Evolutionary conservation across 2,113 vertebrate genomes (phyloP), one percentile per base, ranked within the genome.

Genomic region (Bos indicus): DNA sequence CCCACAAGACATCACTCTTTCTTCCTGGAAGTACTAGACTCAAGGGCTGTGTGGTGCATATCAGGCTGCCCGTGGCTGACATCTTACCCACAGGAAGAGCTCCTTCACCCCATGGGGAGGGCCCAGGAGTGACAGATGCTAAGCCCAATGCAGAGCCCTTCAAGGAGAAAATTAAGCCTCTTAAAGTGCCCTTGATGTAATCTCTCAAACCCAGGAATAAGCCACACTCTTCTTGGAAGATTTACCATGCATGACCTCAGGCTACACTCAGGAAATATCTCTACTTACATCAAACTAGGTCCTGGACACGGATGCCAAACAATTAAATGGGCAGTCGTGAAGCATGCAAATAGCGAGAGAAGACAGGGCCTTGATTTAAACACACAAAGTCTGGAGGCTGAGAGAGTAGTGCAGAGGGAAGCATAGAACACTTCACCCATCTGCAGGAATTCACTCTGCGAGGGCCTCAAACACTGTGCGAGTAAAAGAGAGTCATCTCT

Each of bases 81-180:
- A 19, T 52, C 78, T 52, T 62, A 64, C 51, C 89, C 71, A 71
- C 23, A 43, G 77, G 82, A 8, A 6, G 54, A 54, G 43, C 36
- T 97, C 40, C 46, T 85, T 46, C 64, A 59, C 74, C 59, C 36
- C 1, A 10, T 2, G 6, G n/a, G 36, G 16, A 52, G 54, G 54
- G 28, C 33, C 86, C 46, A 40, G 21, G 74, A 96, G 67, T 82
- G 95, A 92, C 92, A 94, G 78, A 85, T 56, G 64, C 26, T 51
- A 30, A 89, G 80, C 60, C 91, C 88, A 88, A 46, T 7, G 56
- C 71, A 91, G 86, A 97, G 80, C 40, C n/a, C 93, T 83, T 84
- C 43, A 95, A 96, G 94, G 94, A 97, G 95, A 98, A 97, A 96
- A 98, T 62, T 97, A 98, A 98, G 96, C 98, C 60, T 97, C 97